A percentile compares a stretch with the other conserved stretches of the same genome.
Evolutionary conservation across 2,113 vertebrate genomes (phyloP).

Genomic region (Dicaeum eximium): DNA sequence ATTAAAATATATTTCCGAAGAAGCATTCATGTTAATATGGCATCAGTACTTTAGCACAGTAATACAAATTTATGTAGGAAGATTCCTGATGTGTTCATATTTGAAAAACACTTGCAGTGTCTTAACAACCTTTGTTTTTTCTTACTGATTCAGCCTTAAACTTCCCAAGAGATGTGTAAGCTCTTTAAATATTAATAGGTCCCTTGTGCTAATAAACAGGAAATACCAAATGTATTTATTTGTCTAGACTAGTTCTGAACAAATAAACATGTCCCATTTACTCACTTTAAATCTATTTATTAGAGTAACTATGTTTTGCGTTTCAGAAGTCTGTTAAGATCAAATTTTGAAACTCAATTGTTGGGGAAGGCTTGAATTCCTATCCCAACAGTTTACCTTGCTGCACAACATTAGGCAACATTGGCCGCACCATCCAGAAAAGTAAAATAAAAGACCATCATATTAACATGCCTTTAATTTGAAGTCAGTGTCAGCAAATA

Average conservation of each 20-base stretch:
- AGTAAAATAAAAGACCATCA: background rate
- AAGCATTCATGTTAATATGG: background rate
- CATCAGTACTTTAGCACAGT: background rate
- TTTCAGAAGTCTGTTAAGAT: background rate
- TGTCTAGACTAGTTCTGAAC: background rate
- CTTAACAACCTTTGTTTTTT: background rate
- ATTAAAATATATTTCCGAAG: background rate
- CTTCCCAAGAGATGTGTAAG: background rate
- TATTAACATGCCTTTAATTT: background rate
- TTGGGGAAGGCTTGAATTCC: background rate
- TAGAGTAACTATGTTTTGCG: background rate
- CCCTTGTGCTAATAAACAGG: background rate
- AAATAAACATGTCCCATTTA: background rate
- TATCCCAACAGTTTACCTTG: background rate
- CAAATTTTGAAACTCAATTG: background rate
- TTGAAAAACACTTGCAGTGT: background rate
- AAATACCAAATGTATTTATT: background rate
- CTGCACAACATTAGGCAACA: background rate
- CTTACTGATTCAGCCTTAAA: background rate
- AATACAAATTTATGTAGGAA: background rate
- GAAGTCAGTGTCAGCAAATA: background rate
- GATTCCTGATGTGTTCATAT: background rate
- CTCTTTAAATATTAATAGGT: background rate
- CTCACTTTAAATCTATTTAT: background rate
- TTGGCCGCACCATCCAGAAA: background rate